These are phyloP conservation scores for Labeo calbasu DNA, from an alignment of 2,797 vertebrate genomes.

Conservation along the genomic window DNA sequence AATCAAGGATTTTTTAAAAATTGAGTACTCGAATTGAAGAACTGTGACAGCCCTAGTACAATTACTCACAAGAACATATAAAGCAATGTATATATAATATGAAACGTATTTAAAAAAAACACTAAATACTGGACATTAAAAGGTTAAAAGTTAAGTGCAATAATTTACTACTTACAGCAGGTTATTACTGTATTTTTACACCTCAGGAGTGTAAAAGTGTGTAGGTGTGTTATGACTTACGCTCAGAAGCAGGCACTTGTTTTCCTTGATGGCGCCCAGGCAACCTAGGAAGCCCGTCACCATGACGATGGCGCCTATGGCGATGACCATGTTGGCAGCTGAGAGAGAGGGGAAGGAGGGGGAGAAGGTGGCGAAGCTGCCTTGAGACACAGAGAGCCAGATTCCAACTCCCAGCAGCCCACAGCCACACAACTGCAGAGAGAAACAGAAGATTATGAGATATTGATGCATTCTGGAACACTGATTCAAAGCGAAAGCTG, in stretches of 20 bases:
- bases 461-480: conserved; percentile 41
- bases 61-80: background rate
- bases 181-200: background rate
- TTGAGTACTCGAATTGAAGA: too few relatives aligned
- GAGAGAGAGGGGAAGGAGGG: conserved; percentile 96
- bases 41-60: background rate
- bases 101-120: background rate
- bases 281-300: conserved; percentile 98
- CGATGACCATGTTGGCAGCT: conserved; percentile 96
- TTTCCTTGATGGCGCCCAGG: conserved; percentile 99
- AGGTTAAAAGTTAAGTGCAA: background rate
- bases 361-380: conserved; percentile 98
- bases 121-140: background rate
- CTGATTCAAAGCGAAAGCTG: background rate
- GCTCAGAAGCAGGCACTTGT: conserved; percentile 99
- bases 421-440: conserved; percentile 91
- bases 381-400: conserved; percentile 98
- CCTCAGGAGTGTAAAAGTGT: background rate
- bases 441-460: conserved; percentile 49
- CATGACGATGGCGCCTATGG: conserved; percentile 94
- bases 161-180: background rate
- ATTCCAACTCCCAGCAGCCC: conserved; percentile 97
- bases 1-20: too few relatives aligned
- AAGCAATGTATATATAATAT: background rate
- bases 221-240: conserved; percentile 80